Percentiles rank a stretch among this genome's conserved stretches.
These are phyloP conservation scores for Trachymyrmex septentrionalis DNA, from an alignment of 1,140 invertebrate species.

Conservation along the genomic window DNA sequence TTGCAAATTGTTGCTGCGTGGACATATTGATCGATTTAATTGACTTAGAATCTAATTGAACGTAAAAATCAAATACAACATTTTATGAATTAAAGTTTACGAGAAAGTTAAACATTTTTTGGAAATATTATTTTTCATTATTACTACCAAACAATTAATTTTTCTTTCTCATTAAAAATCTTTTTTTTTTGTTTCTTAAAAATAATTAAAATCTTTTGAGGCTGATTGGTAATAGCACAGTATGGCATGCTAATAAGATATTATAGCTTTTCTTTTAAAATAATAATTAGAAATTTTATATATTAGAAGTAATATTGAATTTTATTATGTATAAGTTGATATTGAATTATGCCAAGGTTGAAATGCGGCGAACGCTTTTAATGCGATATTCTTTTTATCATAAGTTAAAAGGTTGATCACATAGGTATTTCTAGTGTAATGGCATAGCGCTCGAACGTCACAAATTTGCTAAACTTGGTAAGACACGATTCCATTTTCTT, in stretches of 20 bases:
- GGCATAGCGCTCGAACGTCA: conserved; percentile 11
- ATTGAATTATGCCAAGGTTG: neutral
- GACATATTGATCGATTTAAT: neutral
- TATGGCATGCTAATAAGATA: neutral
- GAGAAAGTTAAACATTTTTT: neutral
- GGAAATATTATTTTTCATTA: neutral
- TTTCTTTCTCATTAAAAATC: neutral
- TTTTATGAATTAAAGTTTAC: neutral
- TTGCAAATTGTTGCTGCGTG: conserved; percentile 1
- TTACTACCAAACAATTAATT: neutral
- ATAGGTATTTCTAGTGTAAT: conserved; percentile 33
- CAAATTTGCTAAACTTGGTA: conserved; percentile 51
- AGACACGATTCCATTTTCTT: conserved; percentile 28
- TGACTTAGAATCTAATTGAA: neutral
- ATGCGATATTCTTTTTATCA: neutral
- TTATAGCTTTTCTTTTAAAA: neutral
- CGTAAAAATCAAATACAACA: neutral
- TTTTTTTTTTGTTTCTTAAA: neutral
- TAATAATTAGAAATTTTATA: neutral
- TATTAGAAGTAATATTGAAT: neutral
- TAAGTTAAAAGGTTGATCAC: conserved; percentile 17
- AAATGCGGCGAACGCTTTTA: neutral
- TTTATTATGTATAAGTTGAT: neutral
- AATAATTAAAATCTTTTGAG: neutral
- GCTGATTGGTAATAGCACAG: neutral